A percentile compares a stretch with the other conserved stretches of the same genome.
These are phyloP conservation scores for Chiloscyllium punctatum DNA, from an alignment of 2,797 vertebrate species.

Conservation along the genomic window DNA sequence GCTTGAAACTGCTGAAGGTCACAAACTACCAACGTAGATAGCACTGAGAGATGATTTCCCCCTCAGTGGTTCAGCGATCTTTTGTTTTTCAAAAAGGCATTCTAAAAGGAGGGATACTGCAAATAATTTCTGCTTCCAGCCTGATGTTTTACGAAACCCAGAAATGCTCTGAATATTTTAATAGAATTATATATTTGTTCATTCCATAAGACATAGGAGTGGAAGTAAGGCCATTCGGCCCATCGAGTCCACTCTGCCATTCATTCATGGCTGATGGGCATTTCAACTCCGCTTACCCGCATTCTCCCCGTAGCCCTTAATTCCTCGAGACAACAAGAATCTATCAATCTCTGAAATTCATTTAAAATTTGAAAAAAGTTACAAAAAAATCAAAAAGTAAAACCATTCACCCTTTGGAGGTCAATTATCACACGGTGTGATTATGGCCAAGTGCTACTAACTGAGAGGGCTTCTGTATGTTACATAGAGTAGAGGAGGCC, in stretches of 20 bases:
- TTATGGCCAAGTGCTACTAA: constrained; percentile 49
- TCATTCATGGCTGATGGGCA: no score
- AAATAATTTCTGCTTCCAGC: not conserved
- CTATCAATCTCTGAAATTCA: no score
- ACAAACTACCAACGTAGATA: not conserved
- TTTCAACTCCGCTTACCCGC: no score
- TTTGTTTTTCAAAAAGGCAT: not conserved
- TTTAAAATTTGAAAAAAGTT: not conserved
- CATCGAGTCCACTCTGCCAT: no score
- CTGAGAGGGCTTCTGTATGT: constrained; percentile 56
- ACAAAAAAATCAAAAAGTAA: not conserved
- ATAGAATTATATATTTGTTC: constrained; percentile 14
- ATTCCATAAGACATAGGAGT: no score
- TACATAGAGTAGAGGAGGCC: constrained; percentile 68
- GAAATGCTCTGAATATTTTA: not conserved
- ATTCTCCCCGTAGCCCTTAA: no score
- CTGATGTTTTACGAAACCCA: not conserved
- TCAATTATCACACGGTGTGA: constrained; percentile 14
- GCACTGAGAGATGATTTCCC: not conserved
- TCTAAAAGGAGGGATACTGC: not conserved
- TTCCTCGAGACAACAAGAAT: no score
- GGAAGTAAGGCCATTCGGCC: no score
- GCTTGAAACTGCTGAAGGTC: not conserved
- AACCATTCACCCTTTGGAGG: not conserved
- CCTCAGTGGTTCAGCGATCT: not conserved